Base-by-base conservation (phyloP, 2,113 vertebrate genomes). In the Serilophus lunatus region DNA sequence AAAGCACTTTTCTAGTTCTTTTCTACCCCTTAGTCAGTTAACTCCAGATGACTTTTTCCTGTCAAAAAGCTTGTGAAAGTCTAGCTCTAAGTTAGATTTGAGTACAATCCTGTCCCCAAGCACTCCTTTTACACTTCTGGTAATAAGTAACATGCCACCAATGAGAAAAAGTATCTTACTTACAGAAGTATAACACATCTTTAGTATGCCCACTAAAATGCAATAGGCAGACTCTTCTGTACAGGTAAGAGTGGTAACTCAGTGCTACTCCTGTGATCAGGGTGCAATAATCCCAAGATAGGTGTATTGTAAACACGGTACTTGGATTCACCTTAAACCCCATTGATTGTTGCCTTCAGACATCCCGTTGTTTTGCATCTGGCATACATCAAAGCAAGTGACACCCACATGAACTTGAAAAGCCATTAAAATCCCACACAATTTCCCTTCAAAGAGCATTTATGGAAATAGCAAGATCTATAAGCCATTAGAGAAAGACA, bases 381-480 rank as follows among this genome's bases (percentile, higher is more conserved):
- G 71, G 56, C 25, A 26, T 69, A 74, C 59, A 80, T 94, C 92
- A 96, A 94, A 95, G 85, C 49, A 71, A 92, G 40, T 75, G 88
- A 86, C 85, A 90, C 64, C 31, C 35, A 45, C 80, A 86, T 38
- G 75, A 91, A 95, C 90, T 93, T 25, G 0, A 90, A 88, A 93
- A 94, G n/a, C 85, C 76, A 83, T 97, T 96, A 92, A 95, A 95
- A 95, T 94, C 71, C 76, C 60, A 64, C 88, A 77, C 38, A 88
- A 36, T 83, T 96, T 90, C 92, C 66, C 87, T 93, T 90, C 90
- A 95, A 94, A 96, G 75, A 80, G 54, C 71, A 90, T 83, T 96
- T 96, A 95, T 95, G 90, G 92, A 92, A 93, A 94, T 70, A 92
- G 36, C 79, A 86, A 91, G 68, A 92, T 96, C 90, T 88, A 86